These are phyloP conservation scores for Plagodis dolabraria DNA, from an alignment of 2,888 invertebrate species.

Conservation along the genomic window DNA sequence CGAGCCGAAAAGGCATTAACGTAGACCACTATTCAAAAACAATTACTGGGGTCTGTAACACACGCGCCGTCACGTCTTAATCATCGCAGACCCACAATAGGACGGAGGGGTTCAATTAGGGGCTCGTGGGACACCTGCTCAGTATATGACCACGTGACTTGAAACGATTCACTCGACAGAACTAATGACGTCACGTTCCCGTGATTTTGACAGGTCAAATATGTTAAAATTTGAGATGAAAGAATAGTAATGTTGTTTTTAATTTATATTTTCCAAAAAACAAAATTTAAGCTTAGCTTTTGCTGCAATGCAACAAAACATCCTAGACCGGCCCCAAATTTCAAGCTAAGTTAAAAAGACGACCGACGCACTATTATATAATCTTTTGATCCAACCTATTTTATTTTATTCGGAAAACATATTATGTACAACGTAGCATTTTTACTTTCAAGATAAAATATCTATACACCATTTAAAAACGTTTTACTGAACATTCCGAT, in stretches of 20 bases:
- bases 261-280: slow-evolving; percentile 1
- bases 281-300: no score
- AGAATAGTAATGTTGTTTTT: slow-evolving; percentile 34
- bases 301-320: no score
- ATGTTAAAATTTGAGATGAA: slow-evolving; percentile 36
- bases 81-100: slow-evolving; percentile 30
- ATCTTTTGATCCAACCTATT: no score
- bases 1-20: slow-evolving; percentile 3
- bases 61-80: slow-evolving; percentile 29
- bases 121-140: slow-evolving; percentile 33
- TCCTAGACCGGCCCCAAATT: no score
- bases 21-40: slow-evolving; percentile 17
- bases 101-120: slow-evolving; percentile 37
- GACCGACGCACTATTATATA: no score
- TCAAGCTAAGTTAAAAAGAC: no score
- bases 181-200: slow-evolving; percentile 41
- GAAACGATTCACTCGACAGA: slow-evolving; percentile 32
- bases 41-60: slow-evolving; percentile 12
- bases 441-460: no score
- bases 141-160: slow-evolving; percentile 24
- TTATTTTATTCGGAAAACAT: no score
- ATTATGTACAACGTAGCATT: no score
- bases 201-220: slow-evolving; percentile 36
- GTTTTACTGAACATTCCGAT: no score
- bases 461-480: no score